These are phyloP conservation scores for Corvus cornix DNA, from an alignment of 2,113 vertebrate species.

Conservation along the genomic window DNA sequence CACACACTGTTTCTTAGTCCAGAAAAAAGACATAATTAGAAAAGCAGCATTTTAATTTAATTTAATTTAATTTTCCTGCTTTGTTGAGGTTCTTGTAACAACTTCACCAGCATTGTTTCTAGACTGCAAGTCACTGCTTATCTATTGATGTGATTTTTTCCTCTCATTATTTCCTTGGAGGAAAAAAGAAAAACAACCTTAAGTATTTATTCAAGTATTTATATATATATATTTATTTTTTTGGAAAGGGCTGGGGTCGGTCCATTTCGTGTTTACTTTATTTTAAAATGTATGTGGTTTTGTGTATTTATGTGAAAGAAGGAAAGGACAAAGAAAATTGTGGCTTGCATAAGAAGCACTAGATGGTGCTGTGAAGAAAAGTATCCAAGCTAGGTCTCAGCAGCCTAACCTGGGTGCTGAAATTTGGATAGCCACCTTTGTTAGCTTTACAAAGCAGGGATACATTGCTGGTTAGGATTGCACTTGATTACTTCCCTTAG, in stretches of 20 bases:
- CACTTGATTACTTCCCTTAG: not conserved
- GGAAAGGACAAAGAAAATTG: not conserved
- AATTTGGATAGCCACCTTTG: not conserved
- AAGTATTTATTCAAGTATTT: not conserved
- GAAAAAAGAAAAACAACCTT: fast-evolving
- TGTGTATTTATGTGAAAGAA: not conserved
- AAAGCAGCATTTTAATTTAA: not conserved
- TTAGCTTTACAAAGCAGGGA: not conserved
- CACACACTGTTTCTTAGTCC: not conserved
- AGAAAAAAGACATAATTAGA: not conserved
- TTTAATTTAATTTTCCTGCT: not conserved
- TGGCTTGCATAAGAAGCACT: not conserved
- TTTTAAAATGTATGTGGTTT: not conserved
- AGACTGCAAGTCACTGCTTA: not conserved
- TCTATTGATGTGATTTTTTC: not conserved
- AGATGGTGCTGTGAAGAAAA: slow-evolving; percentile 66
- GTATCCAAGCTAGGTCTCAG: not conserved
- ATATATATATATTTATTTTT: not conserved
- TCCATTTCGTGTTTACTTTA: not conserved
- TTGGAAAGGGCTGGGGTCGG: fast-evolving
- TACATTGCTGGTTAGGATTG: not conserved
- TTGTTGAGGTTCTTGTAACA: not conserved
- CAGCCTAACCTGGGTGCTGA: not conserved
- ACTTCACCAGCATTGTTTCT: not conserved
- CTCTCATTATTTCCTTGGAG: not conserved